Base-by-base conservation (phyloP, 2,113 vertebrate genomes). In the Solenodon paradoxus region DNA sequence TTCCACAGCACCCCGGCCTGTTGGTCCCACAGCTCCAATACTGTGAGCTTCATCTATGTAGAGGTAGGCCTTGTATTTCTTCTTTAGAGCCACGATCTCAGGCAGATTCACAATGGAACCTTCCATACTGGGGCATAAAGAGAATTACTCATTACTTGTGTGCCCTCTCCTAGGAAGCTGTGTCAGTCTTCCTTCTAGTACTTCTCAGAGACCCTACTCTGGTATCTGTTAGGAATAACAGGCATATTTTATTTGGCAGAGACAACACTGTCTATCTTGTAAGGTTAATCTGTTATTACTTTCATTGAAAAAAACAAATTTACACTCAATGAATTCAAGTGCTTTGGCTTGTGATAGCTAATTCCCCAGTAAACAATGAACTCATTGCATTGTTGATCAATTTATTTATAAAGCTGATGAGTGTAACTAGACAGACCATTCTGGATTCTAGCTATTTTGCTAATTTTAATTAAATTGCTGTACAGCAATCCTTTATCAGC, bases 31-130 rank as follows among this genome's bases (percentile, higher is more conserved):
- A 0, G 99, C 98, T 0, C 99, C 99, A 2, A 99, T 99, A 94
- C 99, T 99, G 98, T 99, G 99, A 45, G 99, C 99, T 98, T 99
- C 99, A 0, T 99, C 99, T 92, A 99, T 93, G 97, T 99, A 99
- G 98, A 99, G 98, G 94, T 99, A 99, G 26, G 99, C 99, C 97
- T 99, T 99, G 97, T 99, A 99, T 98, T 99, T 99, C 96, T 99
- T 99, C 98, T 99, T 99, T 91, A 99, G 98, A 74, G 99, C 98
- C 20, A 99, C 96, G 35, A 99, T 98, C 93, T 99, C 98, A 40
- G 99, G 98, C 57, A 99, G 98, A 79, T 97, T 98, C 90, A 99
- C 99, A 8, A 99, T 98, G 61, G 99, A 99, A 61, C 99, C 99
- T 98, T 99, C 99, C 99, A 99, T 99, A 97, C 99, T 99, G 95